Percentiles rank a stretch among this genome's conserved stretches.
Evolutionary conservation across 2,888 invertebrate genomes (phyloP).

Genomic region (Dynastes hyllus): DNA sequence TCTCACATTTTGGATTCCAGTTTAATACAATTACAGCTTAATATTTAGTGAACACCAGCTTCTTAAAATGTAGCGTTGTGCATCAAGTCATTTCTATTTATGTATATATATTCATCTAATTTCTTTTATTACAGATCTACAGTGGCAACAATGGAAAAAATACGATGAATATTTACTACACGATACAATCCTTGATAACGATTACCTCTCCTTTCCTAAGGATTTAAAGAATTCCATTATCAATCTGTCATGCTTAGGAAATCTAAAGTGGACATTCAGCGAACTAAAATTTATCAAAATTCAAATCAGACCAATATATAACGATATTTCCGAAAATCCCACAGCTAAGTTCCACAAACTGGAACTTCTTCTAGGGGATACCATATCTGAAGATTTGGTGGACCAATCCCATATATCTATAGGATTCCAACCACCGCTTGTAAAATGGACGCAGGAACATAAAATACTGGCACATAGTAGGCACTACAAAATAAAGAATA

Average conservation of each 20-base stretch:
- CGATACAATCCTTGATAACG: constrained; percentile 53
- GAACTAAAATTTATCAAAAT: constrained; percentile 74
- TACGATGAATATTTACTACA: constrained; percentile 67
- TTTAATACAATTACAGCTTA: no score
- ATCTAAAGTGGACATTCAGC: constrained; percentile 73
- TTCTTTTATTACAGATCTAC: constrained; percentile 61
- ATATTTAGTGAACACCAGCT: no score
- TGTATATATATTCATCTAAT: not conserved
- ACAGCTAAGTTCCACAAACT: constrained; percentile 60
- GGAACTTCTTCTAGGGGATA: constrained; percentile 74
- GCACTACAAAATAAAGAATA: constrained; percentile 63
- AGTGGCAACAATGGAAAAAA: constrained; percentile 65
- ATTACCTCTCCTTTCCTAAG: constrained; percentile 24
- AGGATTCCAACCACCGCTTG: constrained; percentile 74
- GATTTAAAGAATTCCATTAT: constrained; percentile 61
- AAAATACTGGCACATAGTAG: constrained; percentile 60
- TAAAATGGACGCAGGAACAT: constrained; percentile 64
- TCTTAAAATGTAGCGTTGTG: no score
- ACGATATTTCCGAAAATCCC: constrained; percentile 60
- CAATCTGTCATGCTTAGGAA: constrained; percentile 71
- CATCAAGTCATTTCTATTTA: no score
- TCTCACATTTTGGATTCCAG: no score
- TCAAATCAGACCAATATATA: constrained; percentile 69
- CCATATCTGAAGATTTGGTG: constrained; percentile 71
- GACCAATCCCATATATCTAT: constrained; percentile 71